Base-by-base conservation (phyloP, 2,888 invertebrate species). In the Xestia sexstrigata region DNA sequence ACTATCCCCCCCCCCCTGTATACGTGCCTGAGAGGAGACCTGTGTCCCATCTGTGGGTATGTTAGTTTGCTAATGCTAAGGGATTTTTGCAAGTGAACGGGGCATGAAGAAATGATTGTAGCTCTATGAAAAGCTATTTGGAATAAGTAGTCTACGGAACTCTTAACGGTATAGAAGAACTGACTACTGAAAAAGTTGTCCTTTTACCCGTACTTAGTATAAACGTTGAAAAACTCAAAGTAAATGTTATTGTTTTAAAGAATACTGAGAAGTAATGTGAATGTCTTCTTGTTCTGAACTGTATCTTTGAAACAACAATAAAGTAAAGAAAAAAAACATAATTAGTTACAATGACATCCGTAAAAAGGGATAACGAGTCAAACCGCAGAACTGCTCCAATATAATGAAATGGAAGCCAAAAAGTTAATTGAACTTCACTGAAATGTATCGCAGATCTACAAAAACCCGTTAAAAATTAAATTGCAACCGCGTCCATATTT, bases 401-500 rank as follows among this genome's bases (percentile, higher is more conserved):
- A 63, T 26, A 70, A 52, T 42, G 0, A 26, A 67, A 79, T 62
- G 20, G 26, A 63, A 49, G 52, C 35, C 62, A 62, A 71, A 65
- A 70, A 80, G 26, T 52, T 52, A 77, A 79, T 62, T 62, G 52
- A 15, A 52, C 4, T 52, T 23, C 7, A 42, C 42, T n/a, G 45
- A 65, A 80, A 63, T 26, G 15, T 45, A 45, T 52, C 20, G 0
- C 58, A 49, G 17, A 39, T 52, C 23, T 55, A 68, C 52, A 55
- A 39, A 63, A 30, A 39, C 30, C 26, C 35, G 30, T 76, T 49
- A 49, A 82, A 79, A 58, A 65, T 82, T 15, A 26, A 76, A 58
- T 65, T 45, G 63, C 58, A 49, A 69, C 69, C 26, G 26, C 63
- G 8, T 45, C 47, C 30, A 72, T 52, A 69, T 55, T 65, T 65